Conservation (phyloP, 2,113 vertebrate species). For the Globicephala melas region DNA sequence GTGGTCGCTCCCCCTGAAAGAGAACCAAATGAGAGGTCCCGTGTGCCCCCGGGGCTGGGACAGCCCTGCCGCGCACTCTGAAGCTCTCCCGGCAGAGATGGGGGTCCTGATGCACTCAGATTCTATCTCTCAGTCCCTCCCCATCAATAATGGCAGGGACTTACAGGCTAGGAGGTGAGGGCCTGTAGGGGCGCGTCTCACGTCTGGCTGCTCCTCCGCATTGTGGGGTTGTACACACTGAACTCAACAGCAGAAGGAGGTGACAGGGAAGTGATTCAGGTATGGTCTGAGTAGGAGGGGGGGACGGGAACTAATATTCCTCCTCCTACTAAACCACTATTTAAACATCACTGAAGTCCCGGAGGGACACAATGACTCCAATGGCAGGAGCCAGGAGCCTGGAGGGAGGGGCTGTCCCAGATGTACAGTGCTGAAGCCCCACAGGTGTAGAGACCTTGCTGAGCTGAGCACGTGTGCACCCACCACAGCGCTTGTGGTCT, state of each 20-base stretch:
- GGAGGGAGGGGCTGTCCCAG: not conserved
- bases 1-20: slow-evolving; percentile 57
- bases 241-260: not conserved
- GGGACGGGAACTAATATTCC: accelerated
- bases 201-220: not conserved
- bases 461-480: not conserved
- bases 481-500: not conserved
- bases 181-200: not conserved
- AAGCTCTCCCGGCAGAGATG: not conserved
- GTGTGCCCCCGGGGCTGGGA: not conserved
- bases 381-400: not conserved
- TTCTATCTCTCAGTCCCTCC: not conserved
- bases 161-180: not conserved
- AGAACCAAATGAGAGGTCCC: not conserved
- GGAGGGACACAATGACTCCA: not conserved
- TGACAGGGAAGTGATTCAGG: not conserved
- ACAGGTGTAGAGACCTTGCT: not conserved
- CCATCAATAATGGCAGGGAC: no score
- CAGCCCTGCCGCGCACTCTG: not conserved
- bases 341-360: not conserved
- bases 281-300: not conserved
- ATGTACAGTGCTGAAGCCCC: not conserved
- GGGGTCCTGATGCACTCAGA: not conserved
- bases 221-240: not conserved
- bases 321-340: not conserved